Evolutionary conservation across 2,113 vertebrate genomes (phyloP).

Genomic region (Peromyscus maniculatus): DNA sequence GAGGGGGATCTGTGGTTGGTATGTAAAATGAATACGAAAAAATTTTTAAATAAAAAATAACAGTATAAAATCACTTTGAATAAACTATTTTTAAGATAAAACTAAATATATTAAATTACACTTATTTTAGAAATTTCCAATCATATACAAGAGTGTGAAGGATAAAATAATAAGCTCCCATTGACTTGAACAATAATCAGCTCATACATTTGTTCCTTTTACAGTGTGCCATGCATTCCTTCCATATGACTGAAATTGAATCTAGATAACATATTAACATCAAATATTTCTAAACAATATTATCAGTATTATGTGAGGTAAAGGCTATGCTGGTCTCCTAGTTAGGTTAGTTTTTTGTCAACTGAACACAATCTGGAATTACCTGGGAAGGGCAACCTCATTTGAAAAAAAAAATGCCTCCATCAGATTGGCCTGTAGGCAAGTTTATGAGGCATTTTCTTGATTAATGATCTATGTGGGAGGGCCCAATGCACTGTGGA

Average conservation of each 20-base stretch:
- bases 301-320: neutral
- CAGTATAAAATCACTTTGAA: neutral
- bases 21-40: too few species aligned
- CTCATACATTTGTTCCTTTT: neutral
- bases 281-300: constrained; percentile 24
- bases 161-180: neutral
- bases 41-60: too few species aligned
- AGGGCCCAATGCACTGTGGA: neutral
- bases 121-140: neutral
- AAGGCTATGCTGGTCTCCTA: neutral
- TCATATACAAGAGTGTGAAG: neutral
- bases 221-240: neutral
- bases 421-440: neutral
- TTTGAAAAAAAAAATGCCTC: neutral
- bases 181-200: neutral
- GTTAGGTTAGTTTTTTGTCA: neutral
- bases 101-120: neutral
- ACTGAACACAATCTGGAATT: neutral
- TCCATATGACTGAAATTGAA: neutral
- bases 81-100: neutral
- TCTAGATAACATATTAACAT: neutral
- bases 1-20: too few species aligned
- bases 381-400: neutral
- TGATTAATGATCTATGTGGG: neutral
- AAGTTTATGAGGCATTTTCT: neutral